phyloP scores from a whole-genome alignment of 2,888 invertebrate genomes.

The Biston stratarius region DNA sequence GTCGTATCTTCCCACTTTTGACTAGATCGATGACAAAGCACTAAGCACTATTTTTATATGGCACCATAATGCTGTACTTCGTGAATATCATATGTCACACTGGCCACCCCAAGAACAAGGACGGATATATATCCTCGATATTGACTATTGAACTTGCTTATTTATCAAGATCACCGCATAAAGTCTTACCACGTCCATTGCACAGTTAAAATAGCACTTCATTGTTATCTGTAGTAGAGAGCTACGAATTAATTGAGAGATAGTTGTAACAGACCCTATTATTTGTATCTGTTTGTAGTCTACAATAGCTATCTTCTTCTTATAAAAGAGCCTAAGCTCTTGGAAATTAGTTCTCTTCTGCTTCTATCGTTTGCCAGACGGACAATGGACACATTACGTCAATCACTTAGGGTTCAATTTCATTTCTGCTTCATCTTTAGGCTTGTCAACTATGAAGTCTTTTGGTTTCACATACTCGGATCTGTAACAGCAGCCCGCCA shows the following conservation, averaged over 20 bases:
- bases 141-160: background rate
- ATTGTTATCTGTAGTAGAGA: background rate
- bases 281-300: background rate
- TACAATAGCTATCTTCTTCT: background rate
- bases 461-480: conserved; percentile 57
- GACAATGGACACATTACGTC: conserved; percentile 5
- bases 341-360: background rate
- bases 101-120: conserved; percentile 8
- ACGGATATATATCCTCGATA: background rate
- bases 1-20: no score
- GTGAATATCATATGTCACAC: conserved; percentile 31
- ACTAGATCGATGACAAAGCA: background rate
- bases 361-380: background rate
- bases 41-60: conserved; percentile 23
- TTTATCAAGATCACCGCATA: background rate
- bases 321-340: background rate
- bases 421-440: conserved; percentile 72
- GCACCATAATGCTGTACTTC: conserved; percentile 37
- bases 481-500: conserved; percentile 65
- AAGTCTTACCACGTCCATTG: conserved; percentile 1
- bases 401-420: conserved; percentile 70
- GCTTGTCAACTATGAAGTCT: conserved; percentile 57
- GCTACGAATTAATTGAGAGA: background rate
- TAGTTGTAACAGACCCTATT: no score
- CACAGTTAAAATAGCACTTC: background rate